A percentile compares a stretch with the other conserved stretches of the same genome.
phyloP scores from a whole-genome alignment of 2,888 invertebrate genomes.

The Caradrina clavipalpis region DNA sequence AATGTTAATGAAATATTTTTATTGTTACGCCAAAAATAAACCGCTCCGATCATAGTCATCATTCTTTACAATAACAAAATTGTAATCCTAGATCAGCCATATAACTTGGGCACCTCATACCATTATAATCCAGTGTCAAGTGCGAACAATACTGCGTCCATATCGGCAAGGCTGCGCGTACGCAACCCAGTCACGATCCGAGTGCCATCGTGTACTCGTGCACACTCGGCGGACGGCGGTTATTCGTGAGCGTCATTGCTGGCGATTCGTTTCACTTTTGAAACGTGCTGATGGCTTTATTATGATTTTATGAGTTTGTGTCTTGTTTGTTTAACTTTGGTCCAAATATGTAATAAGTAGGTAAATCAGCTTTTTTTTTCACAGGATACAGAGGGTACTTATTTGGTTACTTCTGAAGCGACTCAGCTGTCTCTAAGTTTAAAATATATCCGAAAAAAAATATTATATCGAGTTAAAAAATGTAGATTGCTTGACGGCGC shows the following conservation, averaged over 20 bases:
- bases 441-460: no score
- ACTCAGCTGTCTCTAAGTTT: no score
- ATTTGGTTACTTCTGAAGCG: no score
- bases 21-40: neutral
- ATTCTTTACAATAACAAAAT: neutral
- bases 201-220: constrained; percentile 42
- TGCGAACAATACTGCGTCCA: constrained; percentile 53
- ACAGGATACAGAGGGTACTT: no score
- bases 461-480: no score
- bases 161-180: constrained; percentile 59
- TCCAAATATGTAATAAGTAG: no score
- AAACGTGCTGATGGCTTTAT: constrained; percentile 51
- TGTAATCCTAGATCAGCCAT: constrained; percentile 24
- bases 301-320: constrained; percentile 30
- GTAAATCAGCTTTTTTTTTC: no score
- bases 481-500: no score
- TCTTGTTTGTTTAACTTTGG: no score
- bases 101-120: constrained; percentile 35
- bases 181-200: constrained; percentile 59
- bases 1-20: neutral
- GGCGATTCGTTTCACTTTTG: constrained; percentile 65
- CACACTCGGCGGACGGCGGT: constrained; percentile 33
- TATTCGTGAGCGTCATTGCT: constrained; percentile 53
- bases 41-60: neutral
- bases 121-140: constrained; percentile 44